Evolutionary conservation across 2,888 invertebrate species (phyloP), one percentile per base, ranked within the genome.

Genomic region (Chrysotoxum bicinctum): DNA sequence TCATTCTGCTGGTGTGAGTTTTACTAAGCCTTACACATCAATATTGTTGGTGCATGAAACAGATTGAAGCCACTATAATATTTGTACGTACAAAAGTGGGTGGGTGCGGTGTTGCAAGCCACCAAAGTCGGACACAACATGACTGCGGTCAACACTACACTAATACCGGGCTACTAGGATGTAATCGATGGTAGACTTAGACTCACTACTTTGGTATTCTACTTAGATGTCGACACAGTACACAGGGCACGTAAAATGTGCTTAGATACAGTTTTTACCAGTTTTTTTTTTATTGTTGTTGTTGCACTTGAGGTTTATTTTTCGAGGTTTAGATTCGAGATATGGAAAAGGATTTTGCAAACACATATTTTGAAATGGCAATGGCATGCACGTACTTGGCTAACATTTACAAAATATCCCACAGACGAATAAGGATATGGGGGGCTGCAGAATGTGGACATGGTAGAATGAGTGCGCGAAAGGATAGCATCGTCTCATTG

Each of bases 171-270:
- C 68, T 54, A 52, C 81, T 62, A 50, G 72, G 68, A 81, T 73
- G 81, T 85, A 85, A 81, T 85, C 81, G 56, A 81, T 81, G 43
- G 48, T 23, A 12, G 37, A 37, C 37, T 23, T 7, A 73, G 80
- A 80, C 85, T 73, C 73, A 56, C 80, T 80, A 76, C 73, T 85
- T 85, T 85, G 68, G 76, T 76, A 85, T 85, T 85, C 81, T 76
- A 73, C 7, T 3, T 81, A 72, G 73, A 85, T 76, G 76, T 76
- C 16, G 16, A n/a, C n/a, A n/a, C n/a, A 85, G 68, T 73, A 81
- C 50, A 32, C 4, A 43, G 32, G 48, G 30, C 80, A 81, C 85
- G 73, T 73, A 73, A 81, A 77, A 85, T 85, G 85, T 85, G 81
- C 85, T 85, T 84, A 66, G 79, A 79, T 72, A 72, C 58, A 75